Base-by-base conservation (phyloP, 2,113 vertebrate species). In the Eupsittula cactorum region DNA sequence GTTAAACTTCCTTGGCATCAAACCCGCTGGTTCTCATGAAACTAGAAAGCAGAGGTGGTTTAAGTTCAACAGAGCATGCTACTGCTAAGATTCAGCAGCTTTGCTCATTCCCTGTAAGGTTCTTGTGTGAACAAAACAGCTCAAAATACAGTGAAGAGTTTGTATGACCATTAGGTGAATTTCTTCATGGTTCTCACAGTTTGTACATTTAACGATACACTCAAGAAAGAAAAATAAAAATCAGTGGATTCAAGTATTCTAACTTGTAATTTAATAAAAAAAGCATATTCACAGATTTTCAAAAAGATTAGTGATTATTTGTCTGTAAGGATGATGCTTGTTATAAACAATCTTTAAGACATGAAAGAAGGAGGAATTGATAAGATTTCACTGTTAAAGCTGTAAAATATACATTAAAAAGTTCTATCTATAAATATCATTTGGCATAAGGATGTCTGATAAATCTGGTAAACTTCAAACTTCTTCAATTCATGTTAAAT, bases 1-100 rank as follows among this genome's bases (percentile, higher is more conserved):
- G 81, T 93, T 97, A 64, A 96, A 95, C 25, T 93, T 86, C 80
- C 53, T 75, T 92, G 82, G 74, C 93, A 95, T 88, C 86, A 94
- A 94, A 94, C 52, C 28, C 57, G 0, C 73, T 96, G 73, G 52
- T 94, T 95, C 89, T 82, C 82, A 96, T 91, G 62, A 73, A 97
- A 65, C 79, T 94, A 85, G 92, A 97, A 96, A 94, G 60, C 65
- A 84, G 95, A 97, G 89, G 88, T 97, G 88, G 83, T 97, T 96
- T 95, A 94, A 95, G 86, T 97, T 97, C 88, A 97, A 42, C 81
- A 63, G 77, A 97, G 70, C 82, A 93, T 73, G 52, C 33, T 89
- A 42, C 80, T 80, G 87, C 73, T 71, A 95, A 25, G 57, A 94
- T 53, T 29, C 18, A 86, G 70, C 9, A 17, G 19, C 24, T 95